A percentile compares a stretch with the other conserved stretches of the same genome.
phyloP scores from a whole-genome alignment of 2,113 vertebrate species.

The Octodon degus region DNA sequence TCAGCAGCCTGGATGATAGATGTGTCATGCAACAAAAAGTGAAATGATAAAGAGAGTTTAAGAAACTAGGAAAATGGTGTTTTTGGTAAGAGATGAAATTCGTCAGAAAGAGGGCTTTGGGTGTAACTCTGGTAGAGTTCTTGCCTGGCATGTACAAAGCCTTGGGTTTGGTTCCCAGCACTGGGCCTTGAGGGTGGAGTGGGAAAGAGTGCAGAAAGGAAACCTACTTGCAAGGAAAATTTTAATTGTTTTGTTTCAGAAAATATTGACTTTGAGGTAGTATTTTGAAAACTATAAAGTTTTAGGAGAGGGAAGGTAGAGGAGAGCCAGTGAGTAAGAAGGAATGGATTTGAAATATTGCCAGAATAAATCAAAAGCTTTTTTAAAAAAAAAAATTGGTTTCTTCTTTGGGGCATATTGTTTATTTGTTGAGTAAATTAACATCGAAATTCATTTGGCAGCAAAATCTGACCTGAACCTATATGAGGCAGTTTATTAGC shows the following conservation, averaged over 20 bases:
- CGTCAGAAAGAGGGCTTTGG: neutral
- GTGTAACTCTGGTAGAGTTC: neutral
- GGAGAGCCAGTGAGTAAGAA: neutral
- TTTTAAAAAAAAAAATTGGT: neutral
- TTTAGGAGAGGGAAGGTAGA: neutral
- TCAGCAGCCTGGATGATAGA: neutral
- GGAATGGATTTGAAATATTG: neutral
- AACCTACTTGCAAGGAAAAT: neutral
- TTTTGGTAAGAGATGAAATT: neutral
- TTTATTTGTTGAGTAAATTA: neutral
- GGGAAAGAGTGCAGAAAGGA: neutral
- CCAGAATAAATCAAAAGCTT: slow-evolving; percentile 4
- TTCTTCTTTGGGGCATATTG: neutral
- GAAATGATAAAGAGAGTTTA: neutral
- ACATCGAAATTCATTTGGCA: slow-evolving; percentile 18
- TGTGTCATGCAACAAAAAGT: neutral
- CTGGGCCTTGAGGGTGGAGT: neutral
- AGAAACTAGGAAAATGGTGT: slow-evolving; percentile 25
- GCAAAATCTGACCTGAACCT: slow-evolving; percentile 46
- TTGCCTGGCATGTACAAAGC: neutral
- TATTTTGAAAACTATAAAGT: slow-evolving; percentile 50
- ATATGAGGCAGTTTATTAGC: neutral
- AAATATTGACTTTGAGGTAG: slow-evolving; percentile 2
- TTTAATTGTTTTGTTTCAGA: neutral
- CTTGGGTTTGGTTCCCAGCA: neutral